These are phyloP conservation scores for Palythoa grandis DNA, from an alignment of 92 coral and sea anemone genomes.

Conservation along the genomic window DNA sequence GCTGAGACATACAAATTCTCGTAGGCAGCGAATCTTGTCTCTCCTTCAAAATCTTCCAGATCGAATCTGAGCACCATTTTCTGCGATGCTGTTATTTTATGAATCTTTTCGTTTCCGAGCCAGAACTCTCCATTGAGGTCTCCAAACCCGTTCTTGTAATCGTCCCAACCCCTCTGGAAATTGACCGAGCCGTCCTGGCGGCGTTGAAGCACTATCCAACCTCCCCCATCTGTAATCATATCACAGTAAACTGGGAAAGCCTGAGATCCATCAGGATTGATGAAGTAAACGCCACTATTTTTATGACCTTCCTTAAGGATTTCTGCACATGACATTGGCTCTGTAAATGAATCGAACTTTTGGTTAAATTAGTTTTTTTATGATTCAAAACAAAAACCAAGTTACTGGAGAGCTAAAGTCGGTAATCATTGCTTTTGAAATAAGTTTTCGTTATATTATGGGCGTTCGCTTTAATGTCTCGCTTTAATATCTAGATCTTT, in stretches of 20 bases:
- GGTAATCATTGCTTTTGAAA: too few relatives aligned
- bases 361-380: too few relatives aligned
- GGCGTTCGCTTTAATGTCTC: too few relatives aligned
- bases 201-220: constrained; percentile 10
- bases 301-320: not conserved
- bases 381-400: not conserved
- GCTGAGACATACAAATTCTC: not conserved
- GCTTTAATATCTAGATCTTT: too few relatives aligned
- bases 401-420: too few relatives aligned
- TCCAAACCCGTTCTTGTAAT: constrained; percentile 18
- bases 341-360: not conserved
- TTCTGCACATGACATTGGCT: not conserved
- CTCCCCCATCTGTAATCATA: constrained; percentile 16
- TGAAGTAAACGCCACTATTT: not conserved
- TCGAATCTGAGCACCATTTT: constrained; percentile 7
- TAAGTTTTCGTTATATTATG: too few relatives aligned
- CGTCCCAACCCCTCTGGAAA: constrained; percentile 10
- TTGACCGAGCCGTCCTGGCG: constrained; percentile 14
- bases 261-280: constrained; percentile 10
- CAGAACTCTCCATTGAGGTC: constrained; percentile 1
- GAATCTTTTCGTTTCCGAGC: constrained; percentile 18
- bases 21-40: not conserved
- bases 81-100: not conserved
- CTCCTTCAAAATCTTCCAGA: constrained; percentile 7
- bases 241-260: constrained; percentile 16